Conservation (phyloP, 2,113 vertebrate species). For the Megalops atlanticus region DNA sequence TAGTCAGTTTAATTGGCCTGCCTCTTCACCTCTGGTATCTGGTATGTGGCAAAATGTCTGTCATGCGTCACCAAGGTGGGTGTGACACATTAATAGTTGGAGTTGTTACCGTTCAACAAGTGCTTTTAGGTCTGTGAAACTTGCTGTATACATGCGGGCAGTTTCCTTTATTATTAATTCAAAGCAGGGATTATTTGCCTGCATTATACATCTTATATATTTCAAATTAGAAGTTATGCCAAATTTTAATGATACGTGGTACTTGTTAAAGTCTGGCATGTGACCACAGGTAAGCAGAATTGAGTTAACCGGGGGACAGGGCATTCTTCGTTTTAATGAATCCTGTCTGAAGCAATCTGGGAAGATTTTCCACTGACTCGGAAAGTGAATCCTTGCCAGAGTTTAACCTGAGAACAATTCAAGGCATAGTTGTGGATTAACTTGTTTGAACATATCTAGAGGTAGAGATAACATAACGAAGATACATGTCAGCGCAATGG, state of each 20-base stretch:
- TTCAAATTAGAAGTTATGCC: neutral
- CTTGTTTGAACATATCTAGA: neutral
- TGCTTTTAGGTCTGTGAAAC: no score
- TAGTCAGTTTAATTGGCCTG: no score
- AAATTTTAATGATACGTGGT: neutral
- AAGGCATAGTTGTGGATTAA: neutral
- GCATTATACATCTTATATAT: neutral
- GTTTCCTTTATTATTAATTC: no score
- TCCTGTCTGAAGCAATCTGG: neutral
- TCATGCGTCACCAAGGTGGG: no score
- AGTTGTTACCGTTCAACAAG: no score
- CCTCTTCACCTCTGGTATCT: no score
- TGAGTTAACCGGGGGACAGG: neutral
- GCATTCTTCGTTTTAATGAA: neutral
- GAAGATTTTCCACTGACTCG: neutral
- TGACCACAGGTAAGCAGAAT: neutral
- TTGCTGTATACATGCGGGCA: no score
- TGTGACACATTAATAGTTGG: no score
- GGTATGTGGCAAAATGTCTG: no score
- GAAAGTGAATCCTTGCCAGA: neutral
- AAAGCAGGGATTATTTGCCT: no score
- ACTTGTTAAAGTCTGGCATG: neutral
- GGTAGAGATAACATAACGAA: neutral
- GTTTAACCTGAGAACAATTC: neutral
- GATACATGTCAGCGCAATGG: neutral